phyloP scores from a whole-genome alignment of 2,113 vertebrate species.

The Pangasianodon gigas region DNA sequence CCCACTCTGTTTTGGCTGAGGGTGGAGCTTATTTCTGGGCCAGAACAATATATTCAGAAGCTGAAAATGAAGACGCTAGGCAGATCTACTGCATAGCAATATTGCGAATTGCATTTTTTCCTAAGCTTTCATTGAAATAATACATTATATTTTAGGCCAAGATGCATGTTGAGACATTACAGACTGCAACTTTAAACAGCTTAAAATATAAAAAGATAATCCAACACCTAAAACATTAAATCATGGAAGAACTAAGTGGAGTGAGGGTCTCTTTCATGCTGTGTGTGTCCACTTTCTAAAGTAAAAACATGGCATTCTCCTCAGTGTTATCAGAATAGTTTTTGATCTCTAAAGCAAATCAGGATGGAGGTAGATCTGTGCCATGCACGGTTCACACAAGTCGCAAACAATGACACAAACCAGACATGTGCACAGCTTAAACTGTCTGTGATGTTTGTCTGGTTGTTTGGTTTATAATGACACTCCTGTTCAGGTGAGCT shows the following conservation, averaged over 20 bases:
- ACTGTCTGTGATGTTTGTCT: neutral
- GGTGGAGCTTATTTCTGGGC: neutral
- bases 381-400: neutral
- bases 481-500: conserved; percentile 5
- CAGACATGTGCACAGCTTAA: neutral
- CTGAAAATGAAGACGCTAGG: neutral
- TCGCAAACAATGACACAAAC: neutral
- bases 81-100: neutral
- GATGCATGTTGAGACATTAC: neutral
- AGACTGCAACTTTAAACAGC: neutral
- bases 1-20: neutral
- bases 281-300: neutral
- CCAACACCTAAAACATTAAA: neutral
- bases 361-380: neutral
- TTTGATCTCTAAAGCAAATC: neutral
- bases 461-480: conserved; percentile 2
- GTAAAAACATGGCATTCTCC: neutral
- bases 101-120: neutral
- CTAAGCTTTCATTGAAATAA: neutral
- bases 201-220: neutral
- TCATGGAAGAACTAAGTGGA: neutral
- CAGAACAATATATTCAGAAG: neutral
- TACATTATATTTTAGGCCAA: neutral
- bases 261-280: neutral
- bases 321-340: neutral